phyloP scores from a whole-genome alignment of 92 coral and sea anemone genomes.

The Porites evermanni region DNA sequence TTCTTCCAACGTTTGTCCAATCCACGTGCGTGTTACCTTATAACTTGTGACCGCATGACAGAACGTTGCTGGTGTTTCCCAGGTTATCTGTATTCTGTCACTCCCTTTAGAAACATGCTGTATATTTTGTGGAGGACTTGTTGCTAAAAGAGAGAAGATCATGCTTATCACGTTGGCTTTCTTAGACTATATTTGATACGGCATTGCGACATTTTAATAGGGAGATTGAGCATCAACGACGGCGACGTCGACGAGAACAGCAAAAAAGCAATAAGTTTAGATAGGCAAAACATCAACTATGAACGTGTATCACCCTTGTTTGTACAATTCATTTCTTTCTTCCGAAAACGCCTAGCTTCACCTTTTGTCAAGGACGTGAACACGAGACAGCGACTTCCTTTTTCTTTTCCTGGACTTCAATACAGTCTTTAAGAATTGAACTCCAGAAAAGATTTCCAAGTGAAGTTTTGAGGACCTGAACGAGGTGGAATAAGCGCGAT shows the following conservation, averaged over 20 bases:
- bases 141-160: conserved; percentile 19
- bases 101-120: neutral
- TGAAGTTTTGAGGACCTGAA: neutral
- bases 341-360: neutral
- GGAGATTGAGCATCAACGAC: neutral
- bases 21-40: neutral
- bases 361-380: neutral
- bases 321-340: neutral
- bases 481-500: neutral
- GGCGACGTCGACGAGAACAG: neutral
- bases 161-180: too few relatives aligned
- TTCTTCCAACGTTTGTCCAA: neutral
- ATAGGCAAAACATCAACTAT: neutral
- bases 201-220: too few relatives aligned
- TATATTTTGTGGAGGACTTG: conserved; percentile 56
- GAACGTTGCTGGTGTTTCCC: conserved; percentile 44
- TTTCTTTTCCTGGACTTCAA: neutral
- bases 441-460: neutral
- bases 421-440: rapidly evolving
- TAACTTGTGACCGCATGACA: conserved; percentile 44
- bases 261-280: neutral
- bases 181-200: too few relatives aligned
- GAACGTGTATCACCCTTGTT: neutral
- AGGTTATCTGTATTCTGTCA: conserved; percentile 30
- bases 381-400: neutral